A percentile compares a stretch with the other conserved stretches of the same genome.
phyloP scores from a whole-genome alignment of 1,140 invertebrate genomes.

The Charaxes varanes region DNA sequence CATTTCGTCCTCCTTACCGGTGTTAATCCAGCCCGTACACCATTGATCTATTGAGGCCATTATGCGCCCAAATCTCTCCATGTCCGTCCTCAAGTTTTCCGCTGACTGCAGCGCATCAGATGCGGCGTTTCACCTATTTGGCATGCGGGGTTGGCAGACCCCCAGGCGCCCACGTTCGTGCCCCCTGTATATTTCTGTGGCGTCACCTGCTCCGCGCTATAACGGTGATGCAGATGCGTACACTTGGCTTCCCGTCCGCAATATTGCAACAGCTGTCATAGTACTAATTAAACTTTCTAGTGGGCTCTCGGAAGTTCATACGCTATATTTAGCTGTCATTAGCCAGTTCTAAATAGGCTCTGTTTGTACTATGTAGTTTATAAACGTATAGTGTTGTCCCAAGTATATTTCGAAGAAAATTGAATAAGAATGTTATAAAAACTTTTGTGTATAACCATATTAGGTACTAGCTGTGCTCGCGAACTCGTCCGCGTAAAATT shows the following conservation, averaged over 20 bases:
- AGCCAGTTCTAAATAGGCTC: background rate
- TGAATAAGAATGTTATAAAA: too few species aligned
- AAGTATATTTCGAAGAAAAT: too few species aligned
- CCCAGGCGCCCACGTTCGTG: slow-evolving; percentile 34
- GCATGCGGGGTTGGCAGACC: slow-evolving; percentile 45
- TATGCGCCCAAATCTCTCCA: slow-evolving; percentile 3
- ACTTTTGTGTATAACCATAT: too few species aligned
- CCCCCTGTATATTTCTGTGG: slow-evolving; percentile 36
- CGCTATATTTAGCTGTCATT: slow-evolving; percentile 9
- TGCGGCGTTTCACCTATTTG: slow-evolving; percentile 44
- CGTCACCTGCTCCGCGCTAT: slow-evolving; percentile 29
- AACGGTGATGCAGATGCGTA: slow-evolving; percentile 24
- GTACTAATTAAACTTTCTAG: slow-evolving; percentile 29
- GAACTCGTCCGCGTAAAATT: too few species aligned
- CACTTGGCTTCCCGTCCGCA: slow-evolving; percentile 30
- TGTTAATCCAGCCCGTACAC: too few species aligned
- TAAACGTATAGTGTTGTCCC: too few species aligned
- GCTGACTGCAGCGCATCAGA: slow-evolving; percentile 7
- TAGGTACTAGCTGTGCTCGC: too few species aligned
- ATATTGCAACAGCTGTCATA: slow-evolving; percentile 30
- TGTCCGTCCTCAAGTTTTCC: slow-evolving; percentile 6
- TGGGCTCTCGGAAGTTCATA: slow-evolving; percentile 14
- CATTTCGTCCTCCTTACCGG: too few species aligned
- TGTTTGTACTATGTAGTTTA: too few species aligned
- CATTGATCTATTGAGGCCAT: too few species aligned